These are phyloP conservation scores for Isotomurus palustris DNA, from an alignment of 2,888 invertebrate species.

Conservation along the genomic window DNA sequence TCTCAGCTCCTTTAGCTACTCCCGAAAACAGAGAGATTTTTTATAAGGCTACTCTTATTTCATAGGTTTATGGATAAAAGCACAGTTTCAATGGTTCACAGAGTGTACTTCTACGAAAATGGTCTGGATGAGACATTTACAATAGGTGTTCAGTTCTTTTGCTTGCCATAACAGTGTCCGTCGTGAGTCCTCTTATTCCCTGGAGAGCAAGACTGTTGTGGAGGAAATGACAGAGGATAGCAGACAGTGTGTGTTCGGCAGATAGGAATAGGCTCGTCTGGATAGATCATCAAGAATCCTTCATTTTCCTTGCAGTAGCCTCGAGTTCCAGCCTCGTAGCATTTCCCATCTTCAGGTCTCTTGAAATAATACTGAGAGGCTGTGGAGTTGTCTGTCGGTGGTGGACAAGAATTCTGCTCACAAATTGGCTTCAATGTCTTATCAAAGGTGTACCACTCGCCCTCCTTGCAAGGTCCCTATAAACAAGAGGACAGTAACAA, in stretches of 20 bases:
- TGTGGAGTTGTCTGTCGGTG: not conserved
- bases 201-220: slow-evolving; percentile 35
- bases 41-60: too few species aligned
- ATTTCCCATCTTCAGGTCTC: slow-evolving; percentile 24
- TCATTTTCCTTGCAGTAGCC: slow-evolving; percentile 31
- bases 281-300: slow-evolving; percentile 26
- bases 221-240: slow-evolving; percentile 32
- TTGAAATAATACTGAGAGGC: not conserved
- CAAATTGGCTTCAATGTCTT: slow-evolving; percentile 28
- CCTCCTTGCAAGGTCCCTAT: slow-evolving; percentile 39
- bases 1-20: too few species aligned
- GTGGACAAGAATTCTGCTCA: slow-evolving; percentile 27
- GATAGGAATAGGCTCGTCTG: slow-evolving; percentile 40
- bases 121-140: too few species aligned
- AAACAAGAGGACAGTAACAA: not conserved
- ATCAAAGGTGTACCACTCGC: slow-evolving; percentile 40
- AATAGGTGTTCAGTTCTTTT: not conserved
- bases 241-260: slow-evolving; percentile 35
- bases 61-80: too few species aligned
- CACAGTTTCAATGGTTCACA: too few species aligned
- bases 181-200: slow-evolving; percentile 29
- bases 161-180: not conserved
- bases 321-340: slow-evolving; percentile 34
- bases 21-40: too few species aligned
- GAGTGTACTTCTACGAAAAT: too few species aligned